Evolutionary conservation across 1,140 invertebrate genomes (phyloP), one percentile per base, ranked within the genome.

Genomic region (Stenopsyche tienmushanensis): DNA sequence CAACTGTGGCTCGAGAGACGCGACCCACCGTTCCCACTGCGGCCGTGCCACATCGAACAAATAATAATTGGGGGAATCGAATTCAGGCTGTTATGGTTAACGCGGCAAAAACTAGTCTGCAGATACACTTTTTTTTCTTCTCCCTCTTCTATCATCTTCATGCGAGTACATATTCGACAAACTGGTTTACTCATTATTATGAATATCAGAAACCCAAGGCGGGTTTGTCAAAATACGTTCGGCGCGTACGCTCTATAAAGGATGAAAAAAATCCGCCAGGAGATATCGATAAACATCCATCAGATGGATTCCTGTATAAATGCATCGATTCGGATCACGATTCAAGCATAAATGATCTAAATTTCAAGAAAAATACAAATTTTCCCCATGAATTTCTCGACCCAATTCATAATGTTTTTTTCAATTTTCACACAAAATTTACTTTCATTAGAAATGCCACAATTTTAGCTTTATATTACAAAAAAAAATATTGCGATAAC

Each of bases 41-140:
- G 47, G 7, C 23, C 18, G 42, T 23, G 41, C 54, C 10, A n/a
- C n/a, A n/a, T 60, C 57, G 57, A 45, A 47, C 44, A 60, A 60
- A 60, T 60, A 60, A 60, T 60, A 60, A 60, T 60, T 60, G 57
- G 57, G 42, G 57, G 57, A 60, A 60, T 60, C 57, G 57, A 60
- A 60, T 60, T 45, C 57, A 34, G 57, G 57, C 57, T 60, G 57
- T 49, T 60, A 60, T 60, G 57, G 57, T 60, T 60, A 60, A 34
- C 9, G 18, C 57, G 20, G 42, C 57, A 60, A 60, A 47, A 60
- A 60, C 57, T 60, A 60, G 57, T 60, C 57, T 60, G 44, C 57
- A 23, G 57, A 60, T 60, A 47, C 44, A 18, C 44, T 47, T 18
- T 47, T 18, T 47, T 39, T n/a, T 39, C 34, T 13, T 47, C 29